Evolutionary conservation across 2,113 vertebrate genomes (phyloP).

Genomic region (Lepisosteus osseus): DNA sequence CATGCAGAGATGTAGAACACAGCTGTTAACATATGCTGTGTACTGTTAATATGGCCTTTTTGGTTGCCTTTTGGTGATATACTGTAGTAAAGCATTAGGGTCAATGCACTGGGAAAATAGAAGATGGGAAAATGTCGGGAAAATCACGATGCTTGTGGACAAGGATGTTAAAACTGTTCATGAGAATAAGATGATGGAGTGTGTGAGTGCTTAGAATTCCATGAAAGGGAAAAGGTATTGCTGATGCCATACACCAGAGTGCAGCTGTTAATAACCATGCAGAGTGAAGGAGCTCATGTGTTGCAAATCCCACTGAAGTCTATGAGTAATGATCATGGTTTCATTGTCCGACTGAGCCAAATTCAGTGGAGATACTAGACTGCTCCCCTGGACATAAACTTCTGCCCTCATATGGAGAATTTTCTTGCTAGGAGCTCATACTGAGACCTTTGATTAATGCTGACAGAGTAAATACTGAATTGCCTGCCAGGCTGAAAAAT

Average conservation of each 20-base stretch:
- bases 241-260: neutral
- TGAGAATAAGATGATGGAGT: too few relatives aligned
- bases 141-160: too few relatives aligned
- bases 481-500: slow-evolving; percentile 26
- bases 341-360: slow-evolving; percentile 8
- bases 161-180: too few relatives aligned
- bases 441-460: slow-evolving; percentile 26
- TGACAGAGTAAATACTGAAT: slow-evolving; percentile 21
- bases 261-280: neutral
- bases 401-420: slow-evolving; percentile 13
- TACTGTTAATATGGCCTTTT: too few relatives aligned
- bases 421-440: slow-evolving; percentile 5
- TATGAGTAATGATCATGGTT: slow-evolving; percentile 26
- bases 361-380: slow-evolving; percentile 4
- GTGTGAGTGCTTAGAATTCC: too few relatives aligned
- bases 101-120: too few relatives aligned
- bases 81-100: too few relatives aligned
- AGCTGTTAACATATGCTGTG: too few relatives aligned
- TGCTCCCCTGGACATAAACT: slow-evolving; percentile 1
- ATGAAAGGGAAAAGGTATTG: neutral
- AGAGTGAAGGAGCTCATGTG: neutral
- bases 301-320: slow-evolving; percentile 16
- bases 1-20: too few relatives aligned
- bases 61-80: too few relatives aligned
- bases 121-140: too few relatives aligned